Conservation (phyloP, 37 sponge, comb jelly and placozoan species). For the Eunapius fragilis region DNA sequence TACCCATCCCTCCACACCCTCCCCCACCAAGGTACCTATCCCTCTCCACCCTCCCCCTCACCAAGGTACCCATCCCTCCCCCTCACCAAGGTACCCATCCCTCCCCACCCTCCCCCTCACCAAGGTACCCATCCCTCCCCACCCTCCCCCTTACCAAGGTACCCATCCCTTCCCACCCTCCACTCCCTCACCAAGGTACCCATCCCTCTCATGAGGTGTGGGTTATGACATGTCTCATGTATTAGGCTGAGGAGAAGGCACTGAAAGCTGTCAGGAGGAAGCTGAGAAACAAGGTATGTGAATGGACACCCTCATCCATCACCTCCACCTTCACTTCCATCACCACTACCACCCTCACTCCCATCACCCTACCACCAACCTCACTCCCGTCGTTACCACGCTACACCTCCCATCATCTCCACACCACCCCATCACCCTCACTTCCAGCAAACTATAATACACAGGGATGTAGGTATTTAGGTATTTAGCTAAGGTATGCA, state of each 20-base stretch:
- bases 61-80: slow-evolving; percentile 63
- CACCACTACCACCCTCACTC: not conserved
- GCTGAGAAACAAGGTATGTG: slow-evolving; percentile 72
- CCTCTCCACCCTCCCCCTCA: slow-evolving; percentile 10
- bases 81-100: slow-evolving; percentile 40
- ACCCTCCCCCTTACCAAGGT: too few relatives aligned
- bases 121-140: too few relatives aligned
- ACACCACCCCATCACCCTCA: too few relatives aligned
- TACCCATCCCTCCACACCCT: slow-evolving; percentile 74
- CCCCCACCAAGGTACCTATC: slow-evolving; percentile 43
- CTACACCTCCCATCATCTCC: too few relatives aligned
- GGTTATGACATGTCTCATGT: not conserved
- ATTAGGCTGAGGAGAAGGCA: slow-evolving; percentile 72
- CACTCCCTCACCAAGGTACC: not conserved
- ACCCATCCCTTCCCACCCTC: too few relatives aligned
- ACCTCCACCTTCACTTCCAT: not conserved
- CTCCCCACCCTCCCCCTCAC: too few relatives aligned
- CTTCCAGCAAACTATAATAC: too few relatives aligned
- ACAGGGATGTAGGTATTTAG: too few relatives aligned
- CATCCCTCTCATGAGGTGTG: too few relatives aligned
- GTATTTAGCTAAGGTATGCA: too few relatives aligned
- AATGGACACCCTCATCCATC: not conserved
- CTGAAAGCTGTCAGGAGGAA: slow-evolving; percentile 70
- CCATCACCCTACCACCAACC: not conserved
- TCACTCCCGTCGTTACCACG: not conserved